Evolutionary conservation across 1,140 invertebrate species (phyloP), one percentile per base, ranked within the genome.

Genomic region (Nephila pilipes): DNA sequence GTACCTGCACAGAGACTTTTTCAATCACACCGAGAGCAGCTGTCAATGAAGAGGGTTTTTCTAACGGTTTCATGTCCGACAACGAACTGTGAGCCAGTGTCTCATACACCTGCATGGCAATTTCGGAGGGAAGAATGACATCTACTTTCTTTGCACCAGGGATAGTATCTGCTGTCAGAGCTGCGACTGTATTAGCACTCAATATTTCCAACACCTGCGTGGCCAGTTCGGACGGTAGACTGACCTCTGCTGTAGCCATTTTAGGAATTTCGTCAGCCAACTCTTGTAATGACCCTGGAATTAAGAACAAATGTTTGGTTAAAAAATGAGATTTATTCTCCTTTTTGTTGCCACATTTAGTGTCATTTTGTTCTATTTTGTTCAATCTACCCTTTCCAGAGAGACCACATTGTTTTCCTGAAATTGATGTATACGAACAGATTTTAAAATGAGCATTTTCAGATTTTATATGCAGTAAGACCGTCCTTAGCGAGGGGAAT

Each of bases 1-100:
- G 87, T 92, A 93, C 93, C 93, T 92, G 90, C 5, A 94, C 85
- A 54, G 93, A 85, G 6, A 93, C 90, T 87, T 60, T 94, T 80
- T 94, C 93, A 29, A 90, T 75, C 1, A 94, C 83, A 54, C 81
- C 91, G 0, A 93, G 20, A 46, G 65, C 85, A 20, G 92, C 93
- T 0, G n/a, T 85, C 25, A 32, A 12, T 16, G 87, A 80, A 4
- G 85, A 80, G 12, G 93, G 93, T 57, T 79, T 65, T n/a, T 94
- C 87, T 14, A 25, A 29, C n/a, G 91, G 85, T 14, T 89, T 85
- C 87, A 94, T 87, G 4, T 93, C 91, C 10, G 16, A 57, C 0
- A 93, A 22, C 12, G 65, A 87, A 55, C 81, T 87, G 18, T 92
- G 65, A n/a, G 87, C 80, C 6, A 89, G 32, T 22, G 89, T 93